Evolutionary conservation across 1,140 invertebrate species (phyloP).

Genomic region (Drosophila ambigua): DNA sequence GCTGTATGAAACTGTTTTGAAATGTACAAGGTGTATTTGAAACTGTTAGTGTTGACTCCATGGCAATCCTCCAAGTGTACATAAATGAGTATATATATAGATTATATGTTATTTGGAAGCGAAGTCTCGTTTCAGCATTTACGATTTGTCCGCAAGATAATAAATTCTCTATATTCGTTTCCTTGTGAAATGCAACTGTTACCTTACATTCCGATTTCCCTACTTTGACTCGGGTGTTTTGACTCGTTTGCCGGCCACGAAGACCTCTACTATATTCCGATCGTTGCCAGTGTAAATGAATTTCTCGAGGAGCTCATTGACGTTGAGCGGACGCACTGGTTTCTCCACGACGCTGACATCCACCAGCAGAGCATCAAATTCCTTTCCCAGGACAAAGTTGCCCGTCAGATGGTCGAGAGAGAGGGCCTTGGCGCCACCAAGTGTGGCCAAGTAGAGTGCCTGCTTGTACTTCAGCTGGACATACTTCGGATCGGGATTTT

Average conservation of each 20-base stretch:
- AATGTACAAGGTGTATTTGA: conserved; percentile 26
- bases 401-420: conserved; percentile 89
- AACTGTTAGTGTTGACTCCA: conserved; percentile 7
- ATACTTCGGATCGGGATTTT: conserved; percentile 50
- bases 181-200: conserved; percentile 47
- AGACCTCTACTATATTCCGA: conserved; percentile 91
- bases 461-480: conserved; percentile 89
- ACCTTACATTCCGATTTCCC: conserved; percentile 33
- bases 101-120: conserved; percentile 3
- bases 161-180: conserved; percentile 63
- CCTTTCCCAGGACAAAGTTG: conserved; percentile 91
- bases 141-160: conserved; percentile 37
- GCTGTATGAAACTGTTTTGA: conserved; percentile 41
- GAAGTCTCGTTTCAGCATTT: conserved; percentile 18
- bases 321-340: conserved; percentile 45
- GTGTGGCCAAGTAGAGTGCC: conserved; percentile 92
- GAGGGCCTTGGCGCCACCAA: conserved; percentile 93
- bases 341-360: conserved; percentile 86
- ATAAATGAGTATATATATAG: conserved; percentile 24
- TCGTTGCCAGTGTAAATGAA: conserved; percentile 94
- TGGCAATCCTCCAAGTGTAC: conserved; percentile 24
- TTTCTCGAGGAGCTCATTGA: conserved; percentile 88
- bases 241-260: conserved; percentile 88
- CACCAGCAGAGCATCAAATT: conserved; percentile 93
- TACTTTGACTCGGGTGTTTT: conserved; percentile 12